phyloP scores from a whole-genome alignment of 1,140 invertebrate species.

The Chionoecetes opilio region DNA sequence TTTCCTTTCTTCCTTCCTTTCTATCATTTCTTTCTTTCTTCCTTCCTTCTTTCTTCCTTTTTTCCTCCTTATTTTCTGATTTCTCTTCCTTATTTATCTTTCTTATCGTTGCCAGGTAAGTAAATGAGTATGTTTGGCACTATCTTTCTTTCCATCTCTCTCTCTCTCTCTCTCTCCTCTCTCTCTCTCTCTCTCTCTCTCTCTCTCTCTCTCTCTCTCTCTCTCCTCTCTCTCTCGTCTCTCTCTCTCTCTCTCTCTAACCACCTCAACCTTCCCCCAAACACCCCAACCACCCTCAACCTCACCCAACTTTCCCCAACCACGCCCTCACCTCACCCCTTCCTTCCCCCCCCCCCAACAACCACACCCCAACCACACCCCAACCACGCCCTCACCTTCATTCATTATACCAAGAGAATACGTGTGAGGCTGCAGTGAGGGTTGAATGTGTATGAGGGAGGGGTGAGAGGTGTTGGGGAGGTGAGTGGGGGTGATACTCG shows the following conservation, averaged over 20 bases:
- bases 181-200: no score
- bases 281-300: not conserved
- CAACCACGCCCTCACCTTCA: not conserved
- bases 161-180: constrained; percentile 16
- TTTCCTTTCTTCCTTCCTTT: not conserved
- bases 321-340: not conserved
- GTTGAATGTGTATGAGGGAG: not conserved
- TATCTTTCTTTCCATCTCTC: not conserved
- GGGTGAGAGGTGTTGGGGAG: not conserved
- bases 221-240: no score
- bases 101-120: constrained; percentile 1
- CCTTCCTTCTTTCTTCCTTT: not conserved
- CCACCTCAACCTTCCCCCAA: not conserved
- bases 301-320: not conserved
- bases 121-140: not conserved
- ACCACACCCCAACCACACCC: not conserved
- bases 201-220: no score
- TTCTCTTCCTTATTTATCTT: not conserved
- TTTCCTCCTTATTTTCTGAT: not conserved
- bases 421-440: not conserved
- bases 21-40: not conserved
- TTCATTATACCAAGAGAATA: not conserved
- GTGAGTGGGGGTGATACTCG: not conserved
- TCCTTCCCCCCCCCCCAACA: not conserved
- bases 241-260: no score